Percentiles rank a stretch among this genome's conserved stretches.
Evolutionary conservation across 2,113 vertebrate species (phyloP).

Genomic region (Trogon surrucura): DNA sequence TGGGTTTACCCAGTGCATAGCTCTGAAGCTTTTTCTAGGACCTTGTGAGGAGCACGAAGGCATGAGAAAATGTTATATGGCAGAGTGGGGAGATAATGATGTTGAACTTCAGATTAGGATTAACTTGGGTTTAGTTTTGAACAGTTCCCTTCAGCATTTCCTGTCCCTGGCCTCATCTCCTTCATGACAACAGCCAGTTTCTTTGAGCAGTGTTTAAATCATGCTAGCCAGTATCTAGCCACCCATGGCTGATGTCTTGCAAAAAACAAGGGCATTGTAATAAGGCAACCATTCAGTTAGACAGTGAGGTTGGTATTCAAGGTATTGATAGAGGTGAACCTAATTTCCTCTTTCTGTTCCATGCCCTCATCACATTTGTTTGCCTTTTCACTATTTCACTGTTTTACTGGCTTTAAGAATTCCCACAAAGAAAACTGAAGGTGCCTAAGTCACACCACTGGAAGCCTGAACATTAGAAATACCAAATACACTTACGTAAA

Average conservation of each 20-base stretch:
- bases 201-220: neutral
- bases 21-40: neutral
- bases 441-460: neutral
- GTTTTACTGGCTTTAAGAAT: neutral
- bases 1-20: neutral
- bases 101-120: neutral
- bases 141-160: neutral
- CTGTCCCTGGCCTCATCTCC: neutral
- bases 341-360: neutral
- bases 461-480: slow-evolving; percentile 21
- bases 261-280: neutral
- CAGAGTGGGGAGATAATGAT: neutral
- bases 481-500: neutral
- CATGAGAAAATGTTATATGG: neutral
- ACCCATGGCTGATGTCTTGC: neutral
- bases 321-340: neutral
- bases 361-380: neutral
- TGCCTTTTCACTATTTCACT: neutral
- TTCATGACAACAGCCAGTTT: neutral
- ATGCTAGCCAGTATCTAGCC: neutral
- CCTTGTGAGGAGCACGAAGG: neutral
- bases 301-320: neutral
- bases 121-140: neutral
- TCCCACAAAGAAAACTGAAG: neutral
- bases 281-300: neutral